Evolutionary conservation across 1,140 invertebrate species (phyloP).

Genomic region (Drosophila paulistorum): DNA sequence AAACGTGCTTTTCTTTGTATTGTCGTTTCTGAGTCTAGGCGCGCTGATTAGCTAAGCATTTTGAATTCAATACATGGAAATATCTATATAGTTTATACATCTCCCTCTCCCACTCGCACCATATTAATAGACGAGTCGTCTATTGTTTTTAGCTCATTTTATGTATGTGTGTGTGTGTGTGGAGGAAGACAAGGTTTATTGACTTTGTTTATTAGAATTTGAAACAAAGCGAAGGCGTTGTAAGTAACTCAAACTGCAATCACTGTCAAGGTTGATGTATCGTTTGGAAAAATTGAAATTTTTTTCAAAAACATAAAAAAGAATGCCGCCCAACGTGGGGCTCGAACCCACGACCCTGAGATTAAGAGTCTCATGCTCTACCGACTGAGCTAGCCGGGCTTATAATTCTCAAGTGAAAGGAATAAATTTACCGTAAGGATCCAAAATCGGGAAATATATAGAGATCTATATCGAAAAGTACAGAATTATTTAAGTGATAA

Average conservation of each 20-base stretch:
- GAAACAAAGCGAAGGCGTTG: conserved; percentile 39
- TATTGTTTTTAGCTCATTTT: conserved; percentile 8
- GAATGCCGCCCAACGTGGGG: conserved; percentile 92
- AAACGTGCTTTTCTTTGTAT: conserved; percentile 59
- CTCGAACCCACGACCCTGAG: conserved; percentile 95
- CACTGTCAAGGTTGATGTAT: conserved; percentile 14
- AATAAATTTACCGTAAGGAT: background rate
- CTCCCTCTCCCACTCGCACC: too few relatives aligned
- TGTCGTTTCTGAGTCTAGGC: conserved; percentile 24
- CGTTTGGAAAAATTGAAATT: conserved; percentile 1
- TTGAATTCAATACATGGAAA: conserved; percentile 18
- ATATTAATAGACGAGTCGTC: conserved; percentile 24
- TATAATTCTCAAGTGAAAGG: background rate
- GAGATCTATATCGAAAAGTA: too few relatives aligned
- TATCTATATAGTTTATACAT: background rate
- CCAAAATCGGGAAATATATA: too few relatives aligned
- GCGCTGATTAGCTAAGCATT: conserved; percentile 28
- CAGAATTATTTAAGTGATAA: background rate
- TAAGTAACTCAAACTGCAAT: conserved; percentile 11
- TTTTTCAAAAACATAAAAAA: conserved; percentile 4
- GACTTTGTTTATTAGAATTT: conserved; percentile 7
- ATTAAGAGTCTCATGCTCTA: conserved; percentile 97
- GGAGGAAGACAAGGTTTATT: conserved; percentile 1
- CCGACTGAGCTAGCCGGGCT: conserved; percentile 93
- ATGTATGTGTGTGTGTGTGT: background rate